Evolutionary conservation across 2,113 vertebrate genomes (phyloP).

Genomic region (Anser brachyrhynchus): DNA sequence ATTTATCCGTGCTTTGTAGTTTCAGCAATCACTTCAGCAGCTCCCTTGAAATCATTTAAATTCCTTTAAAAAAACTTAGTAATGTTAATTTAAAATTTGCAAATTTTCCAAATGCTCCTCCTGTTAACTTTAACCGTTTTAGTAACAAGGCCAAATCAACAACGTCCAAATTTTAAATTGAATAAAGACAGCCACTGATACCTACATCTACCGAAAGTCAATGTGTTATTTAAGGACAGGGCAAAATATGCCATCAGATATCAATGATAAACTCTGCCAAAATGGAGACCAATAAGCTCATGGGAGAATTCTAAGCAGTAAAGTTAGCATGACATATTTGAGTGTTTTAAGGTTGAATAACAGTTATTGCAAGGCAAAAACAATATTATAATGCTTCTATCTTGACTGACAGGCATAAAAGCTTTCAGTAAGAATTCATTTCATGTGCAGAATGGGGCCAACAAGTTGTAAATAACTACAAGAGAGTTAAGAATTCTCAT

Average conservation of each 20-base stretch:
- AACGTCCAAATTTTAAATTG: constrained; percentile 23
- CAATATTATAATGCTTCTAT: neutral
- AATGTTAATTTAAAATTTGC: neutral
- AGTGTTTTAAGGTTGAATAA: neutral
- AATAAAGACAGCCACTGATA: neutral
- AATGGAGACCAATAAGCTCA: neutral
- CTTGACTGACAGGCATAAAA: neutral
- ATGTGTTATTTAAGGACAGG: neutral
- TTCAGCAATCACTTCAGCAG: neutral
- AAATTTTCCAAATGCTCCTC: neutral
- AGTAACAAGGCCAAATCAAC: constrained; percentile 13
- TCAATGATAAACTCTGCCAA: neutral
- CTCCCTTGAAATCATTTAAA: neutral
- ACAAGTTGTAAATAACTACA: neutral
- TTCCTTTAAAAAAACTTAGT: neutral
- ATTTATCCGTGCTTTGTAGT: neutral
- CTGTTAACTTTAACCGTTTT: neutral
- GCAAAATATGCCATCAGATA: neutral
- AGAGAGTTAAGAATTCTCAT: neutral
- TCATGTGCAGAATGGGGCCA: neutral
- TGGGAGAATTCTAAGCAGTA: neutral
- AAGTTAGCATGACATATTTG: neutral
- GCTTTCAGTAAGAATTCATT: neutral
- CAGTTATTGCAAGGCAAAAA: neutral
- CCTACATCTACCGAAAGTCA: neutral